Conservation (phyloP, 2,888 invertebrate genomes). For the Synergus umbraculus region DNA sequence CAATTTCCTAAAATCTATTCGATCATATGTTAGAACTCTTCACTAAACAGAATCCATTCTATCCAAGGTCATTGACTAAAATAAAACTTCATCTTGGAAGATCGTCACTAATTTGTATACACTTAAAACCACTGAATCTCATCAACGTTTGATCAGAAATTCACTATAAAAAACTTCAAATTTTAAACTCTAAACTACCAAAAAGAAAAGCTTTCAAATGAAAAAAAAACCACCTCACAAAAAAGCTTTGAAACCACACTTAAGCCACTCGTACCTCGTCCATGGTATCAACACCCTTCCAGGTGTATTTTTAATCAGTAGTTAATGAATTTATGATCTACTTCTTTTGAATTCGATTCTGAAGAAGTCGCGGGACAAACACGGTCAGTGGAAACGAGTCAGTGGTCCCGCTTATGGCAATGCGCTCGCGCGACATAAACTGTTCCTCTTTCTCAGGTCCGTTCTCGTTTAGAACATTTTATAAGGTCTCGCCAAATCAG, state of each 20-base stretch:
- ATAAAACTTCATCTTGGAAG: not conserved
- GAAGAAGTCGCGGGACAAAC: conserved; percentile 29
- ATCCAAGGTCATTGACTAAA: not conserved
- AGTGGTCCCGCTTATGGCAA: conserved; percentile 41
- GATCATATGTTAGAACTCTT: not conserved
- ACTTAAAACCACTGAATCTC: not conserved
- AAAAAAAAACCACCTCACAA: not conserved
- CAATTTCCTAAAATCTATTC: too few species aligned
- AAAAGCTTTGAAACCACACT: conserved; percentile 5
- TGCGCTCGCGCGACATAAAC: conserved; percentile 41
- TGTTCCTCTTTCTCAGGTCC: conserved; percentile 39
- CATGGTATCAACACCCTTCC: conserved; percentile 51
- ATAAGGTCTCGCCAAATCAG: conserved; percentile 67
- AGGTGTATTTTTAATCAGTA: conserved; percentile 18
- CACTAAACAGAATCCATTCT: not conserved
- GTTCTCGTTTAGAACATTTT: conserved; percentile 56
- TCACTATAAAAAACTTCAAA: not conserved
- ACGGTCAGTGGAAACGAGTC: conserved; percentile 33
- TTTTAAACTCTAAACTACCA: not conserved
- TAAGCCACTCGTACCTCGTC: conserved; percentile 57
- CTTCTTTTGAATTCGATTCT: conserved; percentile 21
- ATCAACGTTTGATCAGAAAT: not conserved
- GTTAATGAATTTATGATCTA: not conserved
- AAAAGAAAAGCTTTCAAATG: not conserved
- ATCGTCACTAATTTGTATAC: not conserved